Conservation (phyloP, 2,113 vertebrate species). For the Guaruba guarouba region DNA sequence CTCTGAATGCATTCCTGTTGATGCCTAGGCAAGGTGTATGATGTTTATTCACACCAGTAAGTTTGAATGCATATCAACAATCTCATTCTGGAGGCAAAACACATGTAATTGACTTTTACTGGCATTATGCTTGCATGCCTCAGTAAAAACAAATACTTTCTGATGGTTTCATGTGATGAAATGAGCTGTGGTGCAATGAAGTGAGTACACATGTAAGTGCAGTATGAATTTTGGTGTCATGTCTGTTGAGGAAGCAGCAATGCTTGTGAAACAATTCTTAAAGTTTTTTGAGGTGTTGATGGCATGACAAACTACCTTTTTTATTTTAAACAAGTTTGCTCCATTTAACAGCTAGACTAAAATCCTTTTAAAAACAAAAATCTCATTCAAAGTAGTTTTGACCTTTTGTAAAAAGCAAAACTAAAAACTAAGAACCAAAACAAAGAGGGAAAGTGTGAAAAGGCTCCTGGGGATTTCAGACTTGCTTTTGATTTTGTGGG, state of each 20-base stretch:
- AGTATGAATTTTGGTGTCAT: neutral
- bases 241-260: neutral
- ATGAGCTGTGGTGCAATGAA: neutral
- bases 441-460: neutral
- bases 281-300: neutral
- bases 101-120: neutral
- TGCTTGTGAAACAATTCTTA: neutral
- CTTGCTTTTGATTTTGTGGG: slow-evolving; percentile 1
- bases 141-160: neutral
- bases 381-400: neutral
- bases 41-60: neutral
- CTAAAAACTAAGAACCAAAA: neutral
- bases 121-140: neutral
- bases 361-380: neutral
- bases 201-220: neutral
- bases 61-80: neutral
- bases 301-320: neutral
- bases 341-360: neutral
- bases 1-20: neutral
- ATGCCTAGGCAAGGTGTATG: neutral
- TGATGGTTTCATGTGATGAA: neutral
- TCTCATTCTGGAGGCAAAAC: slow-evolving; percentile 16
- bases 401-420: neutral
- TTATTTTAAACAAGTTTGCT: neutral
- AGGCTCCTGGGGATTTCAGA: neutral